Evolutionary conservation across 2,797 vertebrate genomes (phyloP), one percentile per base, ranked within the genome.

Genomic region (Chiroxiphia lanceolata): DNA sequence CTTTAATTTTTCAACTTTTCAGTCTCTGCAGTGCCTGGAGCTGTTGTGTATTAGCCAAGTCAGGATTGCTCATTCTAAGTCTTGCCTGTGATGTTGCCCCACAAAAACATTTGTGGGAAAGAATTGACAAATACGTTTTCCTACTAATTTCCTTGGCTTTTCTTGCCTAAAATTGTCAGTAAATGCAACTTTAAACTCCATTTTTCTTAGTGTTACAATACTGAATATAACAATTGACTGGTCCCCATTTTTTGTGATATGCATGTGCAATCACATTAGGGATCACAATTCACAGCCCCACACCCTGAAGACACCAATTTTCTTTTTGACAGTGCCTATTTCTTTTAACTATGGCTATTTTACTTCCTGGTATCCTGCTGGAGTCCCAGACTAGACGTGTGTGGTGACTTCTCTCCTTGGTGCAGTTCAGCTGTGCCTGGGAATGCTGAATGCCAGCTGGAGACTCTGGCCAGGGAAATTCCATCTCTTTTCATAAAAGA

Each of bases 231-330:
- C 70, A 86, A 33, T 12, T 0, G 67, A 11, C 36, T 38, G 45
- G 6, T 50, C 31, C 59, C 40, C 5, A 0, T 38, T 65, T 90
- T 90, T 15, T 79, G 59, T 27, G 56, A 29, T 13, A 1, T 0
- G 13, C 0, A 0, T 13, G 31, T 89, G 63, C n/a, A 33, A 5
- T 45, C 29, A 2, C 53, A 2, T 27, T 7, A 9, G 59, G 18
- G 70, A 40, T 59, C 70, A 7, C 22, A 25, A 6, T 27, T 88
- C 34, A 6, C 16, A 72, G 11, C 15, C 23, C 40, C 15, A 4
- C 25, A 14, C 33, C 8, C 31, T 1, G 4, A 17, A 75, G 15
- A 5, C 1, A 11, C 0, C 33, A 5, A 1, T 45, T 68, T 64
- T 79, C 38, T 69, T 89, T 71, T 18, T 68, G 21, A 1, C 27